These are phyloP conservation scores for Drosophila mimica DNA, from an alignment of 2,888 invertebrate genomes.

Conservation along the genomic window DNA sequence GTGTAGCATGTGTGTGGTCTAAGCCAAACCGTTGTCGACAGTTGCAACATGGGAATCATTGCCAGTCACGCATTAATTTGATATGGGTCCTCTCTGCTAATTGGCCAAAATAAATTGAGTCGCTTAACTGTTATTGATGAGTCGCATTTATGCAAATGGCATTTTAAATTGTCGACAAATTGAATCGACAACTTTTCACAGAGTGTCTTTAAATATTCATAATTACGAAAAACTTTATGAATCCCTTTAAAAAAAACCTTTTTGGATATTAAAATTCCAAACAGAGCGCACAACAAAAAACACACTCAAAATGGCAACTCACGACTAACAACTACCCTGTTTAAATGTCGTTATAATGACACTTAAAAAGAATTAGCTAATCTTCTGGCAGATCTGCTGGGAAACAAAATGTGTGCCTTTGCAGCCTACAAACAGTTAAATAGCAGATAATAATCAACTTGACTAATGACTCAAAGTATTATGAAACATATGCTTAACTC, in stretches of 20 bases:
- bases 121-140: constrained; percentile 33
- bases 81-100: constrained; percentile 11
- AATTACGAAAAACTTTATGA: constrained; percentile 18
- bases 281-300: constrained; percentile 30
- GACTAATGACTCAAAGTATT: too few relatives aligned
- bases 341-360: not conserved
- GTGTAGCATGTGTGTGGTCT: constrained; percentile 35
- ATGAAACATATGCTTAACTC: too few relatives aligned
- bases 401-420: not conserved
- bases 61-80: constrained; percentile 1
- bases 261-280: constrained; percentile 54
- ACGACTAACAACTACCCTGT: constrained; percentile 1
- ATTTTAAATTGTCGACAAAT: constrained; percentile 28
- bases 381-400: not conserved
- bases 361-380: not conserved
- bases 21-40: constrained; percentile 24
- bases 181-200: constrained; percentile 20
- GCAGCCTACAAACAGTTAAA: not conserved
- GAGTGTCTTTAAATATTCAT: constrained; percentile 20
- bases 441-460: not conserved
- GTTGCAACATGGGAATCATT: constrained; percentile 33
- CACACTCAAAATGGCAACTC: not conserved
- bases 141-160: constrained; percentile 28
- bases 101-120: not conserved
- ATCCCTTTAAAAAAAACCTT: constrained; percentile 33